Percentiles rank a stretch among this genome's conserved stretches.
Conservation (phyloP, 92 coral and sea anemone species). For the Actinostola sp. region DNA sequence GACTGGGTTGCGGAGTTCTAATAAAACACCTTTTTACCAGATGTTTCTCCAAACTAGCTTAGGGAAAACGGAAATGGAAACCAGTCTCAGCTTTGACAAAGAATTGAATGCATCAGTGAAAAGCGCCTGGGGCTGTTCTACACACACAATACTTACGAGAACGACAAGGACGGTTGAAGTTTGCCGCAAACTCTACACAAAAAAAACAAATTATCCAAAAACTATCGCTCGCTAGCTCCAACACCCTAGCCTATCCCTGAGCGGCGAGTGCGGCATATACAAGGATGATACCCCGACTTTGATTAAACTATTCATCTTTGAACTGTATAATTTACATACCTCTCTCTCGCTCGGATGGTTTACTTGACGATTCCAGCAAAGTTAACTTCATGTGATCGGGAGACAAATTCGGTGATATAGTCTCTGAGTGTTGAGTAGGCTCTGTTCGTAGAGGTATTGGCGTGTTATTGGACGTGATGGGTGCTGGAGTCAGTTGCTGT, state of each 20-base stretch:
- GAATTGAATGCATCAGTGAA: constrained; percentile 22
- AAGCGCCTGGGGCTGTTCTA: constrained; percentile 21
- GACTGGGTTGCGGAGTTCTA: neutral
- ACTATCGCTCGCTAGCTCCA: no score
- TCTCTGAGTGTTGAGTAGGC: neutral
- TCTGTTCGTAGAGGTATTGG: neutral
- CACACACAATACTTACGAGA: neutral
- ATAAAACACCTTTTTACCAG: constrained; percentile 31
- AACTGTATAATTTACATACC: constrained; percentile 2
- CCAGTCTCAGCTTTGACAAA: constrained; percentile 25
- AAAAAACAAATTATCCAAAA: neutral
- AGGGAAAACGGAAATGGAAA: constrained; percentile 33
- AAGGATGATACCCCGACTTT: no score
- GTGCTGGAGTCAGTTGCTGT: neutral
- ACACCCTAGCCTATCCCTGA: no score
- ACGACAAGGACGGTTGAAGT: neutral
- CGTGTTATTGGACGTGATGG: neutral
- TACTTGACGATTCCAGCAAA: neutral
- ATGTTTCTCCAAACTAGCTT: constrained; percentile 13
- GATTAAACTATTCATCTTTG: no score
- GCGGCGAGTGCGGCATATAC: no score
- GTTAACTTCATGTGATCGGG: neutral
- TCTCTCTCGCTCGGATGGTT: neutral
- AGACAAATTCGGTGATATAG: neutral
- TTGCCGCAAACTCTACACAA: neutral